Conservation (phyloP, 2,888 invertebrate species). For the Ectemnius cavifrons region DNA sequence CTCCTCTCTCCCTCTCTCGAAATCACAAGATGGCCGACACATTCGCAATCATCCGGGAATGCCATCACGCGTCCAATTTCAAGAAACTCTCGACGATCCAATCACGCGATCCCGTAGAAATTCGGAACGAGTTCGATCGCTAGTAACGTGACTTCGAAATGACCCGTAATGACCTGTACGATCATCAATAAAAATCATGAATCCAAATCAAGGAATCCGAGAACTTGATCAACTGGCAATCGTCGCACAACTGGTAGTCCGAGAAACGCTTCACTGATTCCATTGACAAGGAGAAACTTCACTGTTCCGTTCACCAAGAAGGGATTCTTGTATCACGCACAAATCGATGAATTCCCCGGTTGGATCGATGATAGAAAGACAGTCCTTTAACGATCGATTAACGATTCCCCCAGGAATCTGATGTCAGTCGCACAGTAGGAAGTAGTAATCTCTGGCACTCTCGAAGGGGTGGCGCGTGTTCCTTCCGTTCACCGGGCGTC, state of each 20-base stretch:
- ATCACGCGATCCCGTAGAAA: too few species aligned
- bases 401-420: conserved; percentile 35
- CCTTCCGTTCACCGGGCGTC: neutral
- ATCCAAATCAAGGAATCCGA: too few species aligned
- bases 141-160: too few species aligned
- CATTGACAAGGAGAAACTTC: conserved; percentile 1
- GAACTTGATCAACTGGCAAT: neutral
- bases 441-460: conserved; percentile 22
- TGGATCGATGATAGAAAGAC: conserved; percentile 1
- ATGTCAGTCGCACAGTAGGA: conserved; percentile 28
- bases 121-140: too few species aligned
- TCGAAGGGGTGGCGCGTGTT: neutral
- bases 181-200: neutral
- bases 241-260: conserved; percentile 19
- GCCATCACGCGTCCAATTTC: neutral
- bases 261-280: neutral
- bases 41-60: neutral
- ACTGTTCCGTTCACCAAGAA: conserved; percentile 44
- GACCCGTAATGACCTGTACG: neutral
- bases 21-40: conserved; percentile 36
- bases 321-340: conserved; percentile 23
- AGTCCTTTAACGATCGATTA: conserved; percentile 37
- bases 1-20: conserved; percentile 4
- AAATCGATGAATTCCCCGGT: neutral
- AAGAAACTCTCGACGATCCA: too few species aligned